Percentiles rank a stretch among this genome's conserved stretches.
Evolutionary conservation across 2,797 vertebrate species (phyloP).

Genomic region (Notolepis coatsorum): DNA sequence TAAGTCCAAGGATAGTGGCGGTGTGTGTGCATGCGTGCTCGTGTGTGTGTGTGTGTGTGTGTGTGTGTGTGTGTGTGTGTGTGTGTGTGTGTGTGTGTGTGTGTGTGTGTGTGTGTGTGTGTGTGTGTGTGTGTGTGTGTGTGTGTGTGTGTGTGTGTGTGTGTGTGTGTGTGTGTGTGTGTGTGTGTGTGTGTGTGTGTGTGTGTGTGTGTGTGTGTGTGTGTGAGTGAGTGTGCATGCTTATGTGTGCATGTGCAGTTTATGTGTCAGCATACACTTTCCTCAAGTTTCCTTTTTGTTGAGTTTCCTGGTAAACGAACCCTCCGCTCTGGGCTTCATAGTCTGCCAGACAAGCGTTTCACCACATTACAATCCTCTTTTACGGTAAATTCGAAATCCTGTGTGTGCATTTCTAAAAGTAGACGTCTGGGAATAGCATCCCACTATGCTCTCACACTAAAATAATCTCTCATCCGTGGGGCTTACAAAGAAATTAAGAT

Average conservation of each 20-base stretch:
- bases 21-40: constrained; percentile 48
- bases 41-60: constrained; percentile 20
- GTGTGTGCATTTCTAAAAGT: constrained; percentile 11
- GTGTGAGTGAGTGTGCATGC: constrained; percentile 16
- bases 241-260: constrained; percentile 26
- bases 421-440: constrained; percentile 38
- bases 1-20: constrained; percentile 59
- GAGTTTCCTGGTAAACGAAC: constrained; percentile 28
- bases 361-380: constrained; percentile 49
- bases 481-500: constrained; percentile 41
- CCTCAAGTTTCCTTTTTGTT: constrained; percentile 21
- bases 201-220: not conserved
- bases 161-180: not conserved
- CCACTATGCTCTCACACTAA: constrained; percentile 37
- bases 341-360: constrained; percentile 32
- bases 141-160: not conserved
- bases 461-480: constrained; percentile 56
- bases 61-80: constrained; percentile 13
- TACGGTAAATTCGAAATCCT: constrained; percentile 43
- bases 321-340: constrained; percentile 44
- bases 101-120: constrained; percentile 34
- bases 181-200: not conserved
- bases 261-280: constrained; percentile 52
- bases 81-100: constrained; percentile 34
- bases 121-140: not conserved